Evolutionary conservation across 35 echinoderm and acorn worm genomes (phyloP), one percentile per base, ranked within the genome.

Genomic region (Lytechinus variegatus): DNA sequence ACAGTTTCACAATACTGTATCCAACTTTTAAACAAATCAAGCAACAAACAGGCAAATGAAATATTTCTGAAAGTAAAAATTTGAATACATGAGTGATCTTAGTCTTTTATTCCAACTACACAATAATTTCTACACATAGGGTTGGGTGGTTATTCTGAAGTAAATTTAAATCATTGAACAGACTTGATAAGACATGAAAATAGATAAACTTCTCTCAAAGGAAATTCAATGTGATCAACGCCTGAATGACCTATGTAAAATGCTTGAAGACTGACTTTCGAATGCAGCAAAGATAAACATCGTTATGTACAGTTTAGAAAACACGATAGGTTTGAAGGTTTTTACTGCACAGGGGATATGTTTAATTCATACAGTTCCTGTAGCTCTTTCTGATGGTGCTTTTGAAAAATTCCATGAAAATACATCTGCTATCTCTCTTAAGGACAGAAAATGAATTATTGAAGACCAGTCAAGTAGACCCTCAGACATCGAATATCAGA

Each of bases 331-430:
- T 79, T 24, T 79, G 16, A 24, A 79, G 66, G 66, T 11, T 79
- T 79, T n/a, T 24, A 19, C 66, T 79, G 66, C 19, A 24, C 66
- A 16, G 66, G n/a, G 66, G 12, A 11, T 58, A 79, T 79, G 66
- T 79, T 79, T 79, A 24, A 79, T 79, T 79, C 66, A 79, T 79
- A 19, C 19, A 8, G 66, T 79, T 79, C 66, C 66, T 24, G n/a
- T 79, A 24, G n/a, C 66, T 79, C 66, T 79, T 79, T n/a, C 66
- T 24, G 66, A 24, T 8, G 66, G 16, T 79, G 66, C 66, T 79
- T 79, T 79, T 79, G 66, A 79, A 79, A 79, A 79, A 79, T 79
- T 79, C 33, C 66, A 79, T 79, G n/a, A 79, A 79, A 24, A 79
- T 79, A 24, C 66, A 79, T 79, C 66, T 79, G 66, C 66, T 24